Conservation (phyloP, 2,797 vertebrate genomes). For the Sitta carolinensis region DNA sequence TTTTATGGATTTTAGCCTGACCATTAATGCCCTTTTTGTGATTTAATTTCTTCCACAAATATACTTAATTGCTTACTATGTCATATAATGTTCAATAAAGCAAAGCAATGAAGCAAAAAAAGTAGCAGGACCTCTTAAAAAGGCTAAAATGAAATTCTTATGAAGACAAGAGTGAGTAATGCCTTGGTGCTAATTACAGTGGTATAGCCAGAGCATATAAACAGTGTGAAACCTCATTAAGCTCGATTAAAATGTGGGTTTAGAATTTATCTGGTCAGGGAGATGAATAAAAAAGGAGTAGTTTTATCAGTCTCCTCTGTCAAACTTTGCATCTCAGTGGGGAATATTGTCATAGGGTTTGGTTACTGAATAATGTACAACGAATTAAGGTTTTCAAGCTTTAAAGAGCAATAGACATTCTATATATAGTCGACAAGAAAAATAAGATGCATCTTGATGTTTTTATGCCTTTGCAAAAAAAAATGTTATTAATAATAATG, state of each 20-base stretch:
- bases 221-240: slow-evolving; percentile 67
- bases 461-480: neutral
- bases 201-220: slow-evolving; percentile 39
- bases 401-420: neutral
- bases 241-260: slow-evolving; percentile 33
- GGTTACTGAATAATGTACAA: neutral
- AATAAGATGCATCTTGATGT: neutral
- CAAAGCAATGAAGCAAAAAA: slow-evolving; percentile 72
- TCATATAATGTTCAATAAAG: slow-evolving; percentile 68
- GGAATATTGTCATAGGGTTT: neutral
- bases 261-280: slow-evolving; percentile 45
- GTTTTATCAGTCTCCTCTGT: neutral
- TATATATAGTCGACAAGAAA: neutral
- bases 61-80: slow-evolving; percentile 68
- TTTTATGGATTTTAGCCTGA: slow-evolving; percentile 55
- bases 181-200: slow-evolving; percentile 62
- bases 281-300: slow-evolving; percentile 25
- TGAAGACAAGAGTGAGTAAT: slow-evolving; percentile 66
- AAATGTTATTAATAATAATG: neutral
- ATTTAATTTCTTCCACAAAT: slow-evolving; percentile 70
- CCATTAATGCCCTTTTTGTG: slow-evolving; percentile 38
- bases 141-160: slow-evolving; percentile 64
- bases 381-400: neutral
- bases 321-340: slow-evolving; percentile 5
- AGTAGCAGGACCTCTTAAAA: slow-evolving; percentile 60